Evolutionary conservation across 2,797 vertebrate species (phyloP).

Genomic region (Muscicapa comitata): DNA sequence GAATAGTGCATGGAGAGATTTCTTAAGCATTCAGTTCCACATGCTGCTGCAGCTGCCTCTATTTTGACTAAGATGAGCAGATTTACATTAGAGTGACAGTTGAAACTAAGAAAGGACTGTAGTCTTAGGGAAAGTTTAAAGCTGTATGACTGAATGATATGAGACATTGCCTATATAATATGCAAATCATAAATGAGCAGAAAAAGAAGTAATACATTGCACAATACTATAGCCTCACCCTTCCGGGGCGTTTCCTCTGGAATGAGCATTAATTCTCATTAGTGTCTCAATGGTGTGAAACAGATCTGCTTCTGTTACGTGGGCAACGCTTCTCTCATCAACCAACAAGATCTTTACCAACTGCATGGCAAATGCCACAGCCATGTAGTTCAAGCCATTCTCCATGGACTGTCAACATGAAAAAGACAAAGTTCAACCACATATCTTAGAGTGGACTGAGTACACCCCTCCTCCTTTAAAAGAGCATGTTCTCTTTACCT

Average conservation of each 20-base stretch:
- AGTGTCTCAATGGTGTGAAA: conserved; percentile 99
- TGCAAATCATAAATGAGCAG: not conserved
- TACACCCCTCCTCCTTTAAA: not conserved
- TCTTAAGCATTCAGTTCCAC: not conserved
- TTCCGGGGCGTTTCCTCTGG: conserved; percentile 96
- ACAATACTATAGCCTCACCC: conserved; percentile 80
- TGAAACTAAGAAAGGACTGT: not conserved
- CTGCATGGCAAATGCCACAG: conserved; percentile 98
- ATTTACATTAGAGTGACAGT: not conserved
- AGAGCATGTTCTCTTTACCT: conserved; percentile 77
- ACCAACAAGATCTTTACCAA: conserved; percentile 95
- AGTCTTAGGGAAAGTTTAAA: not conserved
- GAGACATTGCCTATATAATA: not conserved
- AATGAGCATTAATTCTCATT: conserved; percentile 99
- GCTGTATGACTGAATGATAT: not conserved
- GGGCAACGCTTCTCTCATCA: conserved; percentile 94
- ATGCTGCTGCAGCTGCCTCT: not conserved
- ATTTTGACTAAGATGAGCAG: not conserved
- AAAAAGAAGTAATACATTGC: not conserved
- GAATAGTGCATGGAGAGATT: not conserved
- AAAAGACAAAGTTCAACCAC: not conserved
- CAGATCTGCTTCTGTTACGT: conserved; percentile 96
- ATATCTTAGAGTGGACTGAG: not conserved
- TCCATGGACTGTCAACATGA: conserved; percentile 89
- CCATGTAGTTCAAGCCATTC: conserved; percentile 99